Base-by-base conservation (phyloP, 2,113 vertebrate species). In the Leptodactylus fuscus region DNA sequence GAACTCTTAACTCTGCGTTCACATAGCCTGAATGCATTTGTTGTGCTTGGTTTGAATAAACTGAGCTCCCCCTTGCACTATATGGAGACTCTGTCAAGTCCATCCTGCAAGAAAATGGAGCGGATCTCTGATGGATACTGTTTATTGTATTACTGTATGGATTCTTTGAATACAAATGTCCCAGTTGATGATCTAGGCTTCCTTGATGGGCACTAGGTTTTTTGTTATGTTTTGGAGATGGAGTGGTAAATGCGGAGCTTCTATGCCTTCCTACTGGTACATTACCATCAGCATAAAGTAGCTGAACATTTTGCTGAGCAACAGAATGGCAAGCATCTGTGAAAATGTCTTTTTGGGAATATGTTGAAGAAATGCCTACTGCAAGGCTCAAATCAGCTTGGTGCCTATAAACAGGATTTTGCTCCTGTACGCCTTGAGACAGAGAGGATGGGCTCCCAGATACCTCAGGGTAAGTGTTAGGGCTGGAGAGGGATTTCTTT, bases 261-360 rank as follows among this genome's bases (percentile, higher is more conserved):
- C 71, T 85, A 0, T 67, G 87, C 22, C 91, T 94, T 76, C 95
- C 92, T 8, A 91, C 89, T 82, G 94, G 92, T 29, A 87, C 82
- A 60, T 82, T 91, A 90, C 81, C 90, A 90, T 82, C 94, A 90
- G 94, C 86, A 81, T 93, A 96, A 44, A 95, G 93, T 87, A 94
- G 88, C 46, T 90, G 76, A 44, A 91, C 91, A 41, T 93, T 91
- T 44, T 92, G 92, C 20, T 92, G 22, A 92, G 86, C 22, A 93
- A 91, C 0, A 93, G 91, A 89, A 87, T 86, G 87, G 55, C 13
- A 87, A 90, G 0, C 83, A 90, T 91, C 91, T 95, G 85, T 93
- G 89, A 81, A 73, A 32, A 44, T 36, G 4, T 85, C 76, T 70
- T 69, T 38, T 9, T 80, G 65, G 20, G 76, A 71, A 71, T 41